Evolutionary conservation across 2,797 vertebrate genomes (phyloP).

Genomic region (Eulemur mongoz): DNA sequence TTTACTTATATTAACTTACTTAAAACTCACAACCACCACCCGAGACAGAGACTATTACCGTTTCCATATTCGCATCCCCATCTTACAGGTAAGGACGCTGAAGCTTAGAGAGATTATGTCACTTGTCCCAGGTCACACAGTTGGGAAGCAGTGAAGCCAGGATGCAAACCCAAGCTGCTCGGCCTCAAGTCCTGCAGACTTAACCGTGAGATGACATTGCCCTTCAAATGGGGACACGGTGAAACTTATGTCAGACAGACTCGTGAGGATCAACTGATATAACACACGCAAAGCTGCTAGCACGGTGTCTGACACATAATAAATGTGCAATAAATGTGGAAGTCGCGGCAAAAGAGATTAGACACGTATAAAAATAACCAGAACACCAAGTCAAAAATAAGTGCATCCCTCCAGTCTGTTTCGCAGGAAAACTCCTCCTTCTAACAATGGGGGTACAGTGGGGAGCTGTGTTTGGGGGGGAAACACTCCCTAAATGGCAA

Average conservation of each 20-base stretch:
- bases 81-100: neutral
- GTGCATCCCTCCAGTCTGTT: neutral
- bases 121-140: neutral
- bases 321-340: neutral
- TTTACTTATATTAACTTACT: neutral
- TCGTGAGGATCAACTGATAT: neutral
- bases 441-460: neutral
- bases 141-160: neutral
- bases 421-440: neutral
- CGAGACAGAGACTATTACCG: neutral
- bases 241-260: neutral
- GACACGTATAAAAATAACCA: neutral
- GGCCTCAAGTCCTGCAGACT: neutral
- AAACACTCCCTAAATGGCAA: neutral
- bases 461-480: neutral
- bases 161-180: neutral
- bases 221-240: neutral
- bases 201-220: neutral
- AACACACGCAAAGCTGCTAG: neutral
- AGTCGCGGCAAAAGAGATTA: neutral
- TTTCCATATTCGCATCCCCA: neutral
- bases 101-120: neutral
- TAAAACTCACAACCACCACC: neutral
- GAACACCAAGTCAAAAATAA: neutral
- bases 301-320: neutral